Evolutionary conservation across 2,888 invertebrate species (phyloP).

Genomic region (Phalera bucephala): DNA sequence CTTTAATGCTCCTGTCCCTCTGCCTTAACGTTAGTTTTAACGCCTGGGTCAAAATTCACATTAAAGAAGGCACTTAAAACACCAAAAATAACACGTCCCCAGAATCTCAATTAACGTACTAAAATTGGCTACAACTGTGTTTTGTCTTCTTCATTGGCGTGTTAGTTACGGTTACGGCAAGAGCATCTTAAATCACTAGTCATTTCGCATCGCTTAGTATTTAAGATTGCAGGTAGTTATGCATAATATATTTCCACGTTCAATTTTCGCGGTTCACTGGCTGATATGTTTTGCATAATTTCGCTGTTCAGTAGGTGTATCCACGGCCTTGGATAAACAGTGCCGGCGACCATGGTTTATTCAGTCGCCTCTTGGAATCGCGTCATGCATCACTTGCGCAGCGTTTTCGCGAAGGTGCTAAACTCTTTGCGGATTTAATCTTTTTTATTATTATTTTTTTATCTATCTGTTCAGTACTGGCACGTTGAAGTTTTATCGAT

Average conservation of each 20-base stretch:
- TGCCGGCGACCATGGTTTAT: slow-evolving; percentile 44
- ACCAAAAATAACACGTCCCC: too few relatives aligned
- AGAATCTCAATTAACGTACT: too few relatives aligned
- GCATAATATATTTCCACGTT: slow-evolving; percentile 1
- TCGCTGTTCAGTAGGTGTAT: slow-evolving; percentile 41
- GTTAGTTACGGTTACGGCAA: too few relatives aligned
- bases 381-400: slow-evolving; percentile 77
- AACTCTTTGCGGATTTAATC: slow-evolving; percentile 22
- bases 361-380: slow-evolving; percentile 55
- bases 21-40: too few relatives aligned
- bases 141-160: too few relatives aligned
- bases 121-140: too few relatives aligned
- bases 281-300: slow-evolving; percentile 54
- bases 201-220: too few relatives aligned
- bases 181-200: too few relatives aligned
- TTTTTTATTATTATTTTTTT: slow-evolving; percentile 9
- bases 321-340: slow-evolving; percentile 36
- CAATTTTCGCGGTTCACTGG: slow-evolving; percentile 35
- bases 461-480: neutral
- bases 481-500: neutral
- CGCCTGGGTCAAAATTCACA: too few relatives aligned
- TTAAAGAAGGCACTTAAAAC: too few relatives aligned
- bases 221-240: too few relatives aligned
- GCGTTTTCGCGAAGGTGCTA: slow-evolving; percentile 69
- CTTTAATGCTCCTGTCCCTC: too few relatives aligned